phyloP scores from a whole-genome alignment of 2,888 invertebrate genomes.

The Hirtodrosophila histrioides region DNA sequence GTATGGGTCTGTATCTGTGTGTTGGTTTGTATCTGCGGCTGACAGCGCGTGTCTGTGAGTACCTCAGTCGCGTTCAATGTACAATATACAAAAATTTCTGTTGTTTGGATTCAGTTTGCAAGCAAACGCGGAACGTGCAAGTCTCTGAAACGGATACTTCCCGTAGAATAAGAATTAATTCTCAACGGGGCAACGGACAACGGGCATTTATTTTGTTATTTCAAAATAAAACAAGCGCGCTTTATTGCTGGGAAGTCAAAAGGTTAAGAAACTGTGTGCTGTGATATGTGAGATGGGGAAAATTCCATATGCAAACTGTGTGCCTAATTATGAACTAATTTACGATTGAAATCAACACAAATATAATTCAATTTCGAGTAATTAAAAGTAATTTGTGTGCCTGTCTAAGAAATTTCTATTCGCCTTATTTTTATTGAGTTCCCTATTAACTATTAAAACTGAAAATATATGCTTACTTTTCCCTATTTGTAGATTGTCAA shows the following conservation, averaged over 20 bases:
- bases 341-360: constrained; percentile 14
- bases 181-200: constrained; percentile 21
- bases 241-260: constrained; percentile 48
- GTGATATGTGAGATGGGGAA: constrained; percentile 25
- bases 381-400: constrained; percentile 22
- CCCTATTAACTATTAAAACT: background rate
- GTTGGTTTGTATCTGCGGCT: constrained; percentile 20
- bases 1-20: constrained; percentile 11
- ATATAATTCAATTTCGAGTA: constrained; percentile 17
- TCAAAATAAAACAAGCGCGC: constrained; percentile 37
- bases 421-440: background rate
- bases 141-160: constrained; percentile 48
- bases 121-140: constrained; percentile 74
- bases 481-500: constrained; percentile 13
- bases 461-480: constrained; percentile 3
- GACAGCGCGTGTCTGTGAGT: background rate
- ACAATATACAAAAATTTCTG: constrained; percentile 56
- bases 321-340: constrained; percentile 33
- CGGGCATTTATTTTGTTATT: constrained; percentile 47
- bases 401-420: constrained; percentile 1
- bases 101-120: constrained; percentile 71
- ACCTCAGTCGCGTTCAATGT: constrained; percentile 31
- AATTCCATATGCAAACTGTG: constrained; percentile 1
- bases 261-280: constrained; percentile 64
- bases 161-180: background rate